These are phyloP conservation scores for Bombus affinis DNA, from an alignment of 1,140 invertebrate species.

Conservation along the genomic window DNA sequence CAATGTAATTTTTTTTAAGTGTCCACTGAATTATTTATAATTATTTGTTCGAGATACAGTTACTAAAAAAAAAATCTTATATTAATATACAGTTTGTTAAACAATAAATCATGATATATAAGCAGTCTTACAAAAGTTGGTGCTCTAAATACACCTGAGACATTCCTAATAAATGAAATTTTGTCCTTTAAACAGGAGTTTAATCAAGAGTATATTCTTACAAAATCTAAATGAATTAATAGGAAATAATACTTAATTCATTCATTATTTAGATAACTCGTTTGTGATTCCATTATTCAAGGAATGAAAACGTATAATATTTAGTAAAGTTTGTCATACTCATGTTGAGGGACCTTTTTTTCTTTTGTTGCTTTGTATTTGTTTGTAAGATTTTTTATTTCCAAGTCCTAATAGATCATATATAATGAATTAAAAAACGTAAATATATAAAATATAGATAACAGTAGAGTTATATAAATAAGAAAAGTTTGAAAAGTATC, in stretches of 20 bases:
- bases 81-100: constrained; percentile 43
- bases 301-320: constrained; percentile 28
- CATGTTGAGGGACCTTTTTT: constrained; percentile 56
- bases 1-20: constrained; percentile 21
- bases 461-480: neutral
- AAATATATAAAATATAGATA: neutral
- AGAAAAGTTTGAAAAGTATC: constrained; percentile 18
- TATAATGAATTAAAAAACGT: neutral
- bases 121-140: constrained; percentile 76
- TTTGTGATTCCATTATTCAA: constrained; percentile 45
- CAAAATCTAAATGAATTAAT: constrained; percentile 56
- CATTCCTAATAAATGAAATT: constrained; percentile 54
- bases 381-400: constrained; percentile 36
- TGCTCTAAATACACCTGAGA: constrained; percentile 52
- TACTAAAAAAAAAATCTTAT: constrained; percentile 50
- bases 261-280: constrained; percentile 46
- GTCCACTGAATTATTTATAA: constrained; percentile 29
- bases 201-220: constrained; percentile 61
- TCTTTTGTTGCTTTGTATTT: constrained; percentile 51
- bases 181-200: constrained; percentile 66
- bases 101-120: constrained; percentile 61
- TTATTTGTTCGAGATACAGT: constrained; percentile 52
- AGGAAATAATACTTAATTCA: constrained; percentile 71
- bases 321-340: constrained; percentile 16
- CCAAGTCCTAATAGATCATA: constrained; percentile 41